Evolutionary conservation across 2,113 vertebrate genomes (phyloP).

Genomic region (Neodontobutis hainanensis): DNA sequence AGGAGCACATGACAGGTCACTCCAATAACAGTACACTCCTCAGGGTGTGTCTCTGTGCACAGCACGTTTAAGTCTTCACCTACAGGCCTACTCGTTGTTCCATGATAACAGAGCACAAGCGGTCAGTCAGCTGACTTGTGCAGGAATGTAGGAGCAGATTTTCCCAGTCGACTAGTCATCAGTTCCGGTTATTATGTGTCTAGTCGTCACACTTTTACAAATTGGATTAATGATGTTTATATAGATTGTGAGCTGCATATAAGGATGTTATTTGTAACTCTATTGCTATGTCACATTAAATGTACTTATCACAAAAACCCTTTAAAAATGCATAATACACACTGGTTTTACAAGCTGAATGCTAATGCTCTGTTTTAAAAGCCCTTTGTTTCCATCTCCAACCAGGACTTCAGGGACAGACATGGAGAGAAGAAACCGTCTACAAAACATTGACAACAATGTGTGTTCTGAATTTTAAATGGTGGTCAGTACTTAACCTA

Average conservation of each 20-base stretch:
- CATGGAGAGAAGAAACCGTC: no score
- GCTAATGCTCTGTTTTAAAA: no score
- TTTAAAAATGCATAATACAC: no score
- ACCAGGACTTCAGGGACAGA: no score
- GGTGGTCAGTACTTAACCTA: no score
- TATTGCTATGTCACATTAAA: no score
- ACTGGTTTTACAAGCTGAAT: no score
- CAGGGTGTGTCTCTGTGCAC: background rate
- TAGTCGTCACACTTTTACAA: background rate
- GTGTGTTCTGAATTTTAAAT: no score
- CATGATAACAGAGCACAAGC: background rate
- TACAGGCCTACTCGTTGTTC: background rate
- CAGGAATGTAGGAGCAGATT: background rate
- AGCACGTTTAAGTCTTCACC: background rate
- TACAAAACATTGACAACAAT: no score
- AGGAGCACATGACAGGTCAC: slow-evolving; percentile 37
- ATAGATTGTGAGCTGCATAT: background rate
- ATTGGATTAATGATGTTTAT: background rate
- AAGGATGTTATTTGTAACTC: no score
- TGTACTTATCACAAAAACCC: no score
- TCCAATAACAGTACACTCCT: slow-evolving; percentile 2
- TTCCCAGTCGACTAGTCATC: background rate
- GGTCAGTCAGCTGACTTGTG: slow-evolving; percentile 2
- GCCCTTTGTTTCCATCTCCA: no score
- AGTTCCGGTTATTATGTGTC: background rate